These are phyloP conservation scores for Parnassius mnemosyne DNA, from an alignment of 2,888 invertebrate genomes.

Conservation along the genomic window DNA sequence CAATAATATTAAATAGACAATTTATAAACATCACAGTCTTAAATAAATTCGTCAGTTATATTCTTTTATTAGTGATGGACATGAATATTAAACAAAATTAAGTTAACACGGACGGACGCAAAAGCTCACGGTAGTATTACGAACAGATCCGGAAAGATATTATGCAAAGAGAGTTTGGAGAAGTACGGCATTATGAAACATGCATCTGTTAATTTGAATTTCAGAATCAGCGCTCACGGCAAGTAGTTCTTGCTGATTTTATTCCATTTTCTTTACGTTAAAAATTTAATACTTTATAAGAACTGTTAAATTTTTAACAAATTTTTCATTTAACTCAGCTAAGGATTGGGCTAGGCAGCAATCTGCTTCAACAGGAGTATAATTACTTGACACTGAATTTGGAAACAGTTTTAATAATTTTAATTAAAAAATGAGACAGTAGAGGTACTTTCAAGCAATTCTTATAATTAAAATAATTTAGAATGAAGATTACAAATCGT, in stretches of 20 bases:
- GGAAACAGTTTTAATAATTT: too few relatives aligned
- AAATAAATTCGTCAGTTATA: too few relatives aligned
- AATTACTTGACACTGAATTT: too few relatives aligned
- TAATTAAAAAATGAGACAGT: too few relatives aligned
- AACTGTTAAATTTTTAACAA: background rate
- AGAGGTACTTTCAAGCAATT: too few relatives aligned
- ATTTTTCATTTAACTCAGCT: background rate
- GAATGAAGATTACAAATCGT: too few relatives aligned
- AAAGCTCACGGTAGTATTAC: background rate
- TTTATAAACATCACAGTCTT: too few relatives aligned
- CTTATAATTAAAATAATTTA: too few relatives aligned
- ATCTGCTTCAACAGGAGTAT: too few relatives aligned
- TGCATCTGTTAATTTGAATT: constrained; percentile 24
- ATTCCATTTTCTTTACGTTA: background rate
- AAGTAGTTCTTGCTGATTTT: background rate
- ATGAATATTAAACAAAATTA: background rate
- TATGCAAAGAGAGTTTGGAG: constrained; percentile 15
- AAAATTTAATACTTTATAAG: background rate
- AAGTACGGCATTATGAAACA: constrained; percentile 20
- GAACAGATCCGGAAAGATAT: constrained; percentile 13
- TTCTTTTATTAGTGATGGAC: too few relatives aligned
- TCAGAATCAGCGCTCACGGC: background rate
- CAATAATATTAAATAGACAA: too few relatives aligned
- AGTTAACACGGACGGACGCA: constrained; percentile 8
- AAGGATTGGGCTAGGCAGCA: too few relatives aligned